Evolutionary conservation across 2,888 invertebrate species (phyloP), one percentile per base, ranked within the genome.

Genomic region (Rotaria macrura): DNA sequence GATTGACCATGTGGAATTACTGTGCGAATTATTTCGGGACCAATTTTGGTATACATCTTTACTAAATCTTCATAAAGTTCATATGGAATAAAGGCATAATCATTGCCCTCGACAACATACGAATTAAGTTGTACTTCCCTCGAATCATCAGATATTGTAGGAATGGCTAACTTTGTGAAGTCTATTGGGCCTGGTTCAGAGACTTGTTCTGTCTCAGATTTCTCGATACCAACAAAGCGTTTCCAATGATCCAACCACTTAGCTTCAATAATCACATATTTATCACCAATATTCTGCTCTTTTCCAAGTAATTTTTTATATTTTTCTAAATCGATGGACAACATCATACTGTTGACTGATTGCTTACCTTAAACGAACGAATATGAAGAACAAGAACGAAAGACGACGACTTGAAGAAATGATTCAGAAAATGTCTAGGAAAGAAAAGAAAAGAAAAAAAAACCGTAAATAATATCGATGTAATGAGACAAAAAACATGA

Each of bases 211-310:
- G 29, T 34, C 4, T 65, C 34, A 3, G 29, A 17, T 29, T 65
- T 34, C 25, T 65, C 65, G 7, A 65, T 6, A 6, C 91, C 91
- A 43, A 92, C 90, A 90, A 91, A 92, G 84, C 90, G 90, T 87
- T 91, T 91, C 91, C 91, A 92, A 87, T 91, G 91, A 86, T 91
- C 91, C 87, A 90, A 91, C 92, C 92, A 92, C 87, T 90, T 90
- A 17, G 89, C 88, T 87, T 92, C 91, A 47, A 92, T 85, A 57
- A 92, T 43, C 29, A 79, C 84, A 74, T 74, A 86, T 40, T 84
- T 84, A 14, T 86, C 86, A 9, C 55, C 86, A 12, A 57, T 9
- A 55, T 55, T 38, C 20, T 65, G 29, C 34, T 34, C 43, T 38
- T 86, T 84, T 7, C 10, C 7, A 79, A 79, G 40, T 20, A 25